Evolutionary conservation across 2,113 vertebrate genomes (phyloP).

Genomic region (Phasianus colchicus): DNA sequence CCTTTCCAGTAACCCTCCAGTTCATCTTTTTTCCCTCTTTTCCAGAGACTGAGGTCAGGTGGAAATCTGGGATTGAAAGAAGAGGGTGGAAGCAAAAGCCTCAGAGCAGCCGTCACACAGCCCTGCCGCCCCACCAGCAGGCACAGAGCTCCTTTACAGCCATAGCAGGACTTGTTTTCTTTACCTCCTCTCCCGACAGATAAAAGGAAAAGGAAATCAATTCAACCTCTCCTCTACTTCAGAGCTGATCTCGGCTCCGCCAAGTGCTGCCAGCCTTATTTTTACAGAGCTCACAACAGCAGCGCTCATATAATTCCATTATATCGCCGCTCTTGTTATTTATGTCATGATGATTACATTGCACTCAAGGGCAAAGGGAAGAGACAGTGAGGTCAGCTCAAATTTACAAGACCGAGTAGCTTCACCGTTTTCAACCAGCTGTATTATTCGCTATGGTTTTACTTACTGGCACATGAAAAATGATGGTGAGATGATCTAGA

Average conservation of each 20-base stretch:
- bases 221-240: neutral
- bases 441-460: neutral
- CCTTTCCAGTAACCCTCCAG: neutral
- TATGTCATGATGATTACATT: neutral
- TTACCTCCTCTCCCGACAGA: neutral
- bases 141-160: neutral
- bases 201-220: constrained; percentile 5
- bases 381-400: neutral
- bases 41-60: neutral
- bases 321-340: neutral
- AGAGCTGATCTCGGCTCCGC: neutral
- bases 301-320: neutral
- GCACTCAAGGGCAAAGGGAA: neutral
- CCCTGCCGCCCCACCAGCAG: fast-evolving
- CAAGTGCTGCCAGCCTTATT: neutral
- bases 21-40: neutral
- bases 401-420: neutral
- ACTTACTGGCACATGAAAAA: neutral
- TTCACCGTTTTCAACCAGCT: neutral
- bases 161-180: neutral
- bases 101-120: fast-evolving
- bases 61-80: neutral
- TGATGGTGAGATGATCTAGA: neutral
- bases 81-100: neutral
- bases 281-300: neutral